These are phyloP conservation scores for Stenoptilia bipunctidactyla DNA, from an alignment of 2,888 invertebrate species.

Conservation along the genomic window DNA sequence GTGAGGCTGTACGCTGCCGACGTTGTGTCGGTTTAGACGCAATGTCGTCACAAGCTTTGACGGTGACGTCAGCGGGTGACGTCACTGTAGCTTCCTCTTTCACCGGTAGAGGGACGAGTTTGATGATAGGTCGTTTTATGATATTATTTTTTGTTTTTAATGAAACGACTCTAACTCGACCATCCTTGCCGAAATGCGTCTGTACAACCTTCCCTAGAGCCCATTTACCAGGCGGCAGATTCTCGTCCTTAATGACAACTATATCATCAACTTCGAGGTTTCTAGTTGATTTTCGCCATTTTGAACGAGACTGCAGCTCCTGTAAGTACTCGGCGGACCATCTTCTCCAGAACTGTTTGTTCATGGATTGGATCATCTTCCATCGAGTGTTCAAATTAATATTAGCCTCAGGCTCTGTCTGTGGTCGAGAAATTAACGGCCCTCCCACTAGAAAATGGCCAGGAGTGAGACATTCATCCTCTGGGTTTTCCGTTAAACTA, in stretches of 20 bases:
- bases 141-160: constrained; percentile 2
- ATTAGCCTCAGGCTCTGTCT: background rate
- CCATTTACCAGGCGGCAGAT: constrained; percentile 1
- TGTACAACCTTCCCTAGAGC: background rate
- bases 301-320: background rate
- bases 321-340: background rate
- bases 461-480: background rate
- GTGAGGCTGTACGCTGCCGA: background rate
- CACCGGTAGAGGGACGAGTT: constrained; percentile 1
- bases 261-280: background rate
- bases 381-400: background rate
- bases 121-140: constrained; percentile 1
- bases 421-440: background rate
- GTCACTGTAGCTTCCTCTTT: background rate
- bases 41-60: background rate
- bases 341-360: background rate
- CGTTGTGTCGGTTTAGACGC: background rate
- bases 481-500: background rate
- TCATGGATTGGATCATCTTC: background rate
- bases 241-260: background rate
- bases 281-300: background rate
- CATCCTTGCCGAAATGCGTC: background rate
- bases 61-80: background rate
- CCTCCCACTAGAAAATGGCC: constrained; percentile 1
- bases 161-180: background rate